phyloP scores from a whole-genome alignment of 1,140 invertebrate species.

The Cotesia chilonis region DNA sequence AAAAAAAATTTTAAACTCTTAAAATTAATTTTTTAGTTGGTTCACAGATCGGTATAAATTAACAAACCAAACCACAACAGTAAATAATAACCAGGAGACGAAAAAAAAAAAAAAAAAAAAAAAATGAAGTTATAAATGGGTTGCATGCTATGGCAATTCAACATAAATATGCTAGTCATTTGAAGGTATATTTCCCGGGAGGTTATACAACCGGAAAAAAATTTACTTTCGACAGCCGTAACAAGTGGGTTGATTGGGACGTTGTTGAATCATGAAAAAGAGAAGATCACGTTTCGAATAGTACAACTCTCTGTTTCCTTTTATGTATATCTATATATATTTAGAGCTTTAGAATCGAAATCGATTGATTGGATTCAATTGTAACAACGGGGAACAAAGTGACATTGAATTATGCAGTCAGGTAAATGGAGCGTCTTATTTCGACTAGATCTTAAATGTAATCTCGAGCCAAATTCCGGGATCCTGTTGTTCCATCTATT shows the following conservation, averaged over 20 bases:
- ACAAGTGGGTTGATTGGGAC: constrained; percentile 28
- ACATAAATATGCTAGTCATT: not conserved
- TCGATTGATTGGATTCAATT: constrained; percentile 23
- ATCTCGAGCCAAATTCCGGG: not conserved
- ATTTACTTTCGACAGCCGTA: constrained; percentile 21
- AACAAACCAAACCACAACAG: too few relatives aligned
- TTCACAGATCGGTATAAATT: too few relatives aligned
- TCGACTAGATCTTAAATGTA: constrained; percentile 13
- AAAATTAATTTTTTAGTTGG: too few relatives aligned
- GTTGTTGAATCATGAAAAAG: constrained; percentile 27
- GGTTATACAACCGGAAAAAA: constrained; percentile 16
- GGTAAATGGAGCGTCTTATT: not conserved
- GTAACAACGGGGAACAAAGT: constrained; percentile 16
- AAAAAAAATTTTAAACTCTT: too few relatives aligned
- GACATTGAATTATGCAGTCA: constrained; percentile 18
- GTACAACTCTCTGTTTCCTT: not conserved
- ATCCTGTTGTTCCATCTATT: not conserved
- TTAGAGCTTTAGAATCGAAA: not conserved
- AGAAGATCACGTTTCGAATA: constrained; percentile 12
- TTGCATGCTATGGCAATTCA: constrained; percentile 8
- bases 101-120: too few relatives aligned
- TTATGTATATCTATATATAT: not conserved
- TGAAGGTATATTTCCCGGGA: constrained; percentile 21
- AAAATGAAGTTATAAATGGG: constrained; percentile 4
- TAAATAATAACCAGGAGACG: too few relatives aligned